Base-by-base conservation (phyloP, 2,888 invertebrate species). In the Drosophila siamana region DNA sequence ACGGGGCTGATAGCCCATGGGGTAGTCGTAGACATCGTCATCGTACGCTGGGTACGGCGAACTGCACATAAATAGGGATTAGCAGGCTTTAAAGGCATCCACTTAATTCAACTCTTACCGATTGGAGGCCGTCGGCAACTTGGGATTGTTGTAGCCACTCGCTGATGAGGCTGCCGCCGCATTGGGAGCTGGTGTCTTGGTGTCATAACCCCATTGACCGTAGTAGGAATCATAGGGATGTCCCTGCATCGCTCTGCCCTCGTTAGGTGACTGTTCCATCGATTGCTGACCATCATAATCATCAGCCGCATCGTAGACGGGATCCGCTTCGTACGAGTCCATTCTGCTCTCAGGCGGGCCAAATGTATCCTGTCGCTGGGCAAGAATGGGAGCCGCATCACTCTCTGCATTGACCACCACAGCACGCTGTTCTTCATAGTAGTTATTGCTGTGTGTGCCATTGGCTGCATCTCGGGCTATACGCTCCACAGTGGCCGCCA, bases 1-100 rank as follows among this genome's bases (percentile, higher is more conserved):
- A 4, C 76, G 87, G 3, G 66, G 80, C 48, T 77, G 88, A 36
- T 79, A 88, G 11, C 87, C 87, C 81, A 88, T 80, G 2, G 88
- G 83, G 16, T 88, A 88, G 36, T 85, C 87, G 22, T 85, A 80
- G 5, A 80, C 50, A 24, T 88, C 85, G 30, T 85, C 85, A 26
- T 85, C 87, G 43, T 86, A 84, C 22, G 74, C 50, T 8, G 64
- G 47, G 59, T 86, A 88, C 0, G 88, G 80, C 0, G 63, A 24
- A 0, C 82, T 86, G 15, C 0, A 30, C 0, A 33, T 4, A 5
- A 22, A 3, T 4, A 40, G 38, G 15, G 7, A 13, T 57, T 36
- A 33, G 7, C 24, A 30, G 2, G 4, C 8, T 15, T 47, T 30
- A 9, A 2, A 1, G 3, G 13, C 5, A 0, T n/a, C 16, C 3